Evolutionary conservation across 2,888 invertebrate species (phyloP).

Genomic region (Phaedon cochleariae): DNA sequence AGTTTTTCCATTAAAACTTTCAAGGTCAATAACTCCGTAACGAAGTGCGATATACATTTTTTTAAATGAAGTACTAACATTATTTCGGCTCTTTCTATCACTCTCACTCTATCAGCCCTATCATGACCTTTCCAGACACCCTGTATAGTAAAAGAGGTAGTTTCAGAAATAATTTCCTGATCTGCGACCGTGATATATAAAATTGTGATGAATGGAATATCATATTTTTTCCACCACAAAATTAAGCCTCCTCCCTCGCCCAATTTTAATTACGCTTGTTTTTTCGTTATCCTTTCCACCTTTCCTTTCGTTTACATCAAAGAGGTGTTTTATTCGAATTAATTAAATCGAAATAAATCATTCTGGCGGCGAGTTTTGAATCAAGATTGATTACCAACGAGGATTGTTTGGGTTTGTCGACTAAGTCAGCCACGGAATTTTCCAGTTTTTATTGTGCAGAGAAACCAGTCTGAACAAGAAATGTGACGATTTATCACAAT

Average conservation of each 20-base stretch:
- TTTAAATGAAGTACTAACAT: no score
- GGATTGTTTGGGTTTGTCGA: conserved; percentile 33
- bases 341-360: conserved; percentile 48
- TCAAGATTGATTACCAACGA: conserved; percentile 43
- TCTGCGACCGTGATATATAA: no score
- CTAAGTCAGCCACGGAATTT: conserved; percentile 29
- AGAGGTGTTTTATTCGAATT: conserved; percentile 44
- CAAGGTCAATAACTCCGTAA: no score
- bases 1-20: no score
- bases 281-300: conserved; percentile 19
- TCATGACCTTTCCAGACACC: no score
- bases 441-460: conserved; percentile 25
- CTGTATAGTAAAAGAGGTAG: no score
- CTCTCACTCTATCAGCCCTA: no score
- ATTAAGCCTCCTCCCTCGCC: conserved; percentile 1
- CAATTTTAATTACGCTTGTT: conserved; percentile 41
- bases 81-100: no score
- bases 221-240: no score
- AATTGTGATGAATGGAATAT: no score
- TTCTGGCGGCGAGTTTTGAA: conserved; percentile 42
- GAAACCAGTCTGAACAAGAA: conserved; percentile 22
- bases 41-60: no score
- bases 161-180: no score
- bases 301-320: conserved; percentile 31
- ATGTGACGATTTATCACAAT: conserved; percentile 33